Percentiles rank a stretch among this genome's conserved stretches.
Evolutionary conservation across 1,140 invertebrate species (phyloP).

Genomic region (Maconellicoccus hirsutus): DNA sequence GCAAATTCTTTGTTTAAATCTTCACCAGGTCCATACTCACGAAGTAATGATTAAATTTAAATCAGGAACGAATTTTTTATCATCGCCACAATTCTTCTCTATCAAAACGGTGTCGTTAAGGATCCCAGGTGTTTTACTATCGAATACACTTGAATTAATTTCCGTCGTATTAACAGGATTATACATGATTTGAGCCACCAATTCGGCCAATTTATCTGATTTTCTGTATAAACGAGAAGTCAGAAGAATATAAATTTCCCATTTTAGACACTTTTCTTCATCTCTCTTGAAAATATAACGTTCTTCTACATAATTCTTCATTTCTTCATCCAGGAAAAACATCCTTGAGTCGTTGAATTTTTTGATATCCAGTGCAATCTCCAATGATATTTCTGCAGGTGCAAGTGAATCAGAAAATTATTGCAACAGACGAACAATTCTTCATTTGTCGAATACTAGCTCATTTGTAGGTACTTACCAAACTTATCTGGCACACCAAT

Average conservation of each 20-base stretch:
- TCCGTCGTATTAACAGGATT: too few relatives aligned
- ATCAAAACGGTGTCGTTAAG: slow-evolving; percentile 65
- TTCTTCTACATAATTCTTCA: slow-evolving; percentile 35
- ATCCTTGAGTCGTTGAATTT: slow-evolving; percentile 58
- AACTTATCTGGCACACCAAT: slow-evolving; percentile 54
- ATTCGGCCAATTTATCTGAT: slow-evolving; percentile 55
- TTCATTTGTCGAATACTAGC: too few relatives aligned
- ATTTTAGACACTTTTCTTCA: slow-evolving; percentile 72
- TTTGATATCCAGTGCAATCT: slow-evolving; percentile 60
- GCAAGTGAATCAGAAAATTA: too few relatives aligned
- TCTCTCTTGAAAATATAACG: slow-evolving; percentile 40
- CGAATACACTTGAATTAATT: slow-evolving; percentile 36
- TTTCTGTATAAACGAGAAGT: too few relatives aligned
- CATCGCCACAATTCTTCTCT: slow-evolving; percentile 83
- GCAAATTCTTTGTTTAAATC: background rate
- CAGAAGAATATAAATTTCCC: too few relatives aligned
- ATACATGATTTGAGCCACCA: slow-evolving; percentile 26
- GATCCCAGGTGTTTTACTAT: slow-evolving; percentile 49
- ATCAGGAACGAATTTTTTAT: slow-evolving; percentile 86
- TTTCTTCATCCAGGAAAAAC: slow-evolving; percentile 58
- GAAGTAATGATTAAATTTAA: slow-evolving; percentile 52
- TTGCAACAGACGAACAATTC: too few relatives aligned
- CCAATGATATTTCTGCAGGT: too few relatives aligned
- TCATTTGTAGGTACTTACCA: too few relatives aligned
- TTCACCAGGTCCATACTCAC: slow-evolving; percentile 41